Base-by-base conservation (phyloP, 2,888 invertebrate species). In the Esperia sulphurella region DNA sequence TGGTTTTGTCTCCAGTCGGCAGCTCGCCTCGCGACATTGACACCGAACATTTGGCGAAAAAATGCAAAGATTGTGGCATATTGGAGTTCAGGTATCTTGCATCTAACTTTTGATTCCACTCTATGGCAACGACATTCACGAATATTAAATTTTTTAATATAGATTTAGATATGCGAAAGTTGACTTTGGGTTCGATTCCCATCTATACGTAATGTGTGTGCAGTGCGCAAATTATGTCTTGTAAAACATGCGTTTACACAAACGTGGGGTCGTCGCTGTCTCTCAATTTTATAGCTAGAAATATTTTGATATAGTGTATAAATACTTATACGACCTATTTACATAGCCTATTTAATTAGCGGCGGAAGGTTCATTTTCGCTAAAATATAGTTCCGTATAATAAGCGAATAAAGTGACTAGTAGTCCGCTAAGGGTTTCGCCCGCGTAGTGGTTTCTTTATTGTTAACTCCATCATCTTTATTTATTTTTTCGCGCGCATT, bases 11-110 rank as follows among this genome's bases (percentile, higher is more conserved):
- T 63, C 38, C 71, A 75, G 73, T 58, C 50, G 49, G 49, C 58
- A 52, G 54, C 46, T 48, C 63, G 46, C 55, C 61, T 55, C 48
- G 55, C 49, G 62, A 63, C 48, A 33, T 51, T 42, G 59, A 58
- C 30, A 28, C 35, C 48, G 58, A 63, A 43, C 50, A 59, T 41
- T 50, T 50, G 14, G 50, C 59, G 45, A 78, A 71, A 63, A 75
- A 67, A 60, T 80, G 80, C 64, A 73, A 69, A 53, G 50, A 57
- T 41, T 80, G 80, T 50, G 65, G 70, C 35, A 52, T 54, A 21
- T 63, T 51, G 48, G 71, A 74, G 13, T 56, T 74, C 66, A 78
- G 78, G 79, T 79, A 69, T 48, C n/a, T 33, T 29, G 21, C 38
- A 13, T 14, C 7, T 14, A 33, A 29, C 8, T 12, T 40, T 44